Evolutionary conservation across 1,140 invertebrate species (phyloP).

Genomic region (Lamellibrachia luymesi): DNA sequence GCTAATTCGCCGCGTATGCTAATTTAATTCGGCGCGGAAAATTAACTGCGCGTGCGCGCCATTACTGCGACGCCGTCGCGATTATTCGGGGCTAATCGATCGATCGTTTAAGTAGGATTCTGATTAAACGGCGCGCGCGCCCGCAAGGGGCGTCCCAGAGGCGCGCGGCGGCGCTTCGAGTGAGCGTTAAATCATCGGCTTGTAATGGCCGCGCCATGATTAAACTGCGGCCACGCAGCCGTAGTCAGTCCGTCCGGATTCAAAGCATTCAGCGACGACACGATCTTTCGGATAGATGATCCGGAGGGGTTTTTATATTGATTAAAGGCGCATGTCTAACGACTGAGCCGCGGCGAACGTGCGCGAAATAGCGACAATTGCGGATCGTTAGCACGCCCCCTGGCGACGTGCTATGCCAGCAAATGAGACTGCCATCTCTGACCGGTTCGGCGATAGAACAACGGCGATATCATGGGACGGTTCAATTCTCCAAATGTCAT

Average conservation of each 20-base stretch:
- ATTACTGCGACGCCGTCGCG: neutral
- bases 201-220: neutral
- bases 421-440: neutral
- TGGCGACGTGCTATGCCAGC: neutral
- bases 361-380: neutral
- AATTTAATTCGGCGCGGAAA: neutral
- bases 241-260: neutral
- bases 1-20: neutral
- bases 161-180: neutral
- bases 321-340: neutral
- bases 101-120: constrained; percentile 4
- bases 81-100: neutral
- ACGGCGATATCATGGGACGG: too few relatives aligned
- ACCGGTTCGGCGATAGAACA: neutral
- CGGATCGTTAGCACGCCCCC: neutral
- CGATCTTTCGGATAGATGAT: neutral
- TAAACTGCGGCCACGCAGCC: neutral
- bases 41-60: neutral
- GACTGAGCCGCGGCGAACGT: neutral
- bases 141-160: neutral
- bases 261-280: neutral
- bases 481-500: too few relatives aligned
- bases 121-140: neutral
- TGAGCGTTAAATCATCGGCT: neutral
- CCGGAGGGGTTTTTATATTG: neutral